Evolutionary conservation across 2,113 vertebrate genomes (phyloP), one percentile per base, ranked within the genome.

Genomic region (Glaucomys volans): DNA sequence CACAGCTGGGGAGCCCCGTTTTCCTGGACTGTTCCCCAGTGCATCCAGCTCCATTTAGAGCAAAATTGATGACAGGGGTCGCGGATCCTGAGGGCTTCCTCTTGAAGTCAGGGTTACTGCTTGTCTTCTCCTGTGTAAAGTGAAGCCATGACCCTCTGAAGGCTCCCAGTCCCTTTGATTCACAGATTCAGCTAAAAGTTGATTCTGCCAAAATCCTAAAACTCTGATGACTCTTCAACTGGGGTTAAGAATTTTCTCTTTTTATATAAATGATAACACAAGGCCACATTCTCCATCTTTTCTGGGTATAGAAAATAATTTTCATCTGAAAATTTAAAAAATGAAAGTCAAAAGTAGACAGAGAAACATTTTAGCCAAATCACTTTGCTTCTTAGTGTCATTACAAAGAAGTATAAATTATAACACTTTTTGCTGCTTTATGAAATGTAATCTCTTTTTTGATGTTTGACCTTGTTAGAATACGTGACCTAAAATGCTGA

Each of bases 311-410:
- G 52, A 80, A 79, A 85, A 35, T 44, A 16, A 80, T 75, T 94
- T 87, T 59, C 37, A 87, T 83, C 2, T 82, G 22, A 72, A 75
- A 35, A 4, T 22, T 57, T 0, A 5, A 7, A 24, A 76, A 52
- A 81, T 47, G 18, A 93, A 95, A 75, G 67, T 4, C 50, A 62
- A 52, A 82, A 76, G 59, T 82, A 62, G 40, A 84, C 24, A 79
- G 28, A n/a, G 75, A 89, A 90, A 42, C 20, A 37, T n/a, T 54
- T n/a, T 72, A 71, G 30, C 28, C 62, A 83, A 71, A n/a, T 30
- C 69, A 30, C 16, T 64, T 90, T 83, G 50, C 52, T 88, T 72
- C 44, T 66, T 64, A 18, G 32, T 64, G 8, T 82, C 40, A 37
- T 28, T 69, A 82, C 69, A 90, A 87, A 37, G 8, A 83, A 79